Evolutionary conservation across 2,797 vertebrate genomes (phyloP), one percentile per base, ranked within the genome.

Genomic region (Sus cebifrons): DNA sequence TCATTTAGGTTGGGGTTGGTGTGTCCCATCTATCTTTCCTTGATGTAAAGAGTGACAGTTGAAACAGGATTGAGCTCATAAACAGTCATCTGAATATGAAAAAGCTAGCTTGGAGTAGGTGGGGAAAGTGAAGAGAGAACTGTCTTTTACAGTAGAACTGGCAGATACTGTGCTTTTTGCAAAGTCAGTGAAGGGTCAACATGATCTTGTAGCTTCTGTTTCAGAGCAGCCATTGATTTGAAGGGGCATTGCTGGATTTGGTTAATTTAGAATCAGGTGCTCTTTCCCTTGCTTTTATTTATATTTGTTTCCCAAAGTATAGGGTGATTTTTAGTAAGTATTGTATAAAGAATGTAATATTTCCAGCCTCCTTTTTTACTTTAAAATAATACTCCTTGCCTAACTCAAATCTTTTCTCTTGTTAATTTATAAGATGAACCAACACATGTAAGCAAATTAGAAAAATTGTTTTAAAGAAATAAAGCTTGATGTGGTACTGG

Each of bases 1-100:
- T 99, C 98, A 98, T 77, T 77, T 97, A 98, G 98, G 99, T 99
- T 99, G 98, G 97, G 93, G 97, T 98, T 98, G 98, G 97, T 98
- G 98, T 98, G 98, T 98, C 98, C 98, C 98, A 98, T 99, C 98
- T 98, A 98, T 99, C 98, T 98, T 98, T 92, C 94, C 98, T 97
- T 94, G 96, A 98, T 98, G 97, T 97, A 97, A 96, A 98, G 98
- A 98, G 81, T 98, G 98, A 98, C 98, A 98, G 98, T 97, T 97
- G 94, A 94, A 95, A 86, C 89, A 83, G 90, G 96, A 86, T 17
- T 84, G 98, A 97, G 98, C 98, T 98, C 98, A 98, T 98, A 98
- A 98, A 97, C 98, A 98, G 98, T 96, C 97, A 96, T 98, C 82
- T n/a, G 97, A 98, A 98, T 98, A 97, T 97, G 98, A 97, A 97